phyloP scores from a whole-genome alignment of 2,888 invertebrate species.

The Thereva unica region DNA sequence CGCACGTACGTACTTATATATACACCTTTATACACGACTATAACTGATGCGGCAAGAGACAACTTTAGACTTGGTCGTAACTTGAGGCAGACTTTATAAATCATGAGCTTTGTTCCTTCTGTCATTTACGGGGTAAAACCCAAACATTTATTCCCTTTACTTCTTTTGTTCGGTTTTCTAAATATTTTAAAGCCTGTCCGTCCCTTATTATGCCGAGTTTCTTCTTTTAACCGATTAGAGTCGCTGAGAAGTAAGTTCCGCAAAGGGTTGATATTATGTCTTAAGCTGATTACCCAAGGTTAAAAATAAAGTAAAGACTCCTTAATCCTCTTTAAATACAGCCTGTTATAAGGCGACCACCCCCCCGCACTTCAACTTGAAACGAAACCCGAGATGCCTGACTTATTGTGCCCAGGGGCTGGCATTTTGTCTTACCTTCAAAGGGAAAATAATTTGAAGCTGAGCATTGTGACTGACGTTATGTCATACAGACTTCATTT shows the following conservation, averaged over 20 bases:
- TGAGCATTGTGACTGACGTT: no score
- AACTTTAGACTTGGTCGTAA: constrained; percentile 30
- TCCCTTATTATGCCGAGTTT: constrained; percentile 10
- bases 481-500: no score
- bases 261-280: constrained; percentile 15
- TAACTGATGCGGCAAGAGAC: constrained; percentile 35
- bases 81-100: constrained; percentile 37
- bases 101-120: constrained; percentile 39
- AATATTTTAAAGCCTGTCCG: constrained; percentile 31
- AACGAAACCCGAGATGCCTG: no score
- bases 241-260: constrained; percentile 2
- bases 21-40: not conserved
- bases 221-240: not conserved
- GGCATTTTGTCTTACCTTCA: constrained; percentile 21
- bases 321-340: constrained; percentile 15
- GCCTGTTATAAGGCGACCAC: not conserved
- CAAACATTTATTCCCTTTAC: constrained; percentile 27
- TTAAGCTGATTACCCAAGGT: constrained; percentile 34
- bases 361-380: not conserved
- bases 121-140: constrained; percentile 37
- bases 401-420: constrained; percentile 2
- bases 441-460: not conserved
- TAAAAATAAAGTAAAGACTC: constrained; percentile 24
- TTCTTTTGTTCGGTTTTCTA: constrained; percentile 33
- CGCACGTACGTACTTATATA: no score